Evolutionary conservation across 2,888 invertebrate species (phyloP), one percentile per base, ranked within the genome.

Genomic region (Trissonchulus sp.): DNA sequence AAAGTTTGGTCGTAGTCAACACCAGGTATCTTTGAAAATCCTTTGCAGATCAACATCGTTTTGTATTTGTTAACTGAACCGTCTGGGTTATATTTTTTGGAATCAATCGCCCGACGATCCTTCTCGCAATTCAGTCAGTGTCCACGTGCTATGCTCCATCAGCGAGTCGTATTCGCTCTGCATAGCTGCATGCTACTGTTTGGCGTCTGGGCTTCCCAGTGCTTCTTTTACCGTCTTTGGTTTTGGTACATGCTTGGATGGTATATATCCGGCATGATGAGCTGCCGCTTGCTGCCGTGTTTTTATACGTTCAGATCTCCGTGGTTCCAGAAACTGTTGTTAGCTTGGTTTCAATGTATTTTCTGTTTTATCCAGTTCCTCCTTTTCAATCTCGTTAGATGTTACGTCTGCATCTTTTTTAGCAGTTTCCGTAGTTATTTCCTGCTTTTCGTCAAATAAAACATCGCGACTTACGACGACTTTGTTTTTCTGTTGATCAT

Each of bases 1-100:
- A 79, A 80, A n/a, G 79, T 80, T 73, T 80, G 79, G 34, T 68
- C 72, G 71, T 77, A 80, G 72, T 81, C 79, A 3, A 81, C 73
- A 18, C 79, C 65, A 18, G n/a, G 31, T 28, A 15, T 8, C 65
- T 81, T 78, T 2, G 75, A 63, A 35, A 35, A 81, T 0, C 80
- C 79, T 35, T 79, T 77, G 3, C 78, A 79, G 31, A 81, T 79
- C 35, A 80, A 74, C 23, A 79, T 31, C 1, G 75, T 77, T 73
- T 81, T 79, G 76, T 76, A 80, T 23, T 75, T 34, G 36, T 81
- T 77, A 38, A 78, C 62, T n/a, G 30, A 35, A 0, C 80, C 79
- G 63, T 77, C 75, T 8, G 73, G 36, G 30, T 76, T 72, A 8
- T 72, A 31, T 68, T 81, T 80, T 62, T 78, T 78, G 63, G 77